phyloP scores from a whole-genome alignment of 2,113 vertebrate genomes.

The Martes martes region DNA sequence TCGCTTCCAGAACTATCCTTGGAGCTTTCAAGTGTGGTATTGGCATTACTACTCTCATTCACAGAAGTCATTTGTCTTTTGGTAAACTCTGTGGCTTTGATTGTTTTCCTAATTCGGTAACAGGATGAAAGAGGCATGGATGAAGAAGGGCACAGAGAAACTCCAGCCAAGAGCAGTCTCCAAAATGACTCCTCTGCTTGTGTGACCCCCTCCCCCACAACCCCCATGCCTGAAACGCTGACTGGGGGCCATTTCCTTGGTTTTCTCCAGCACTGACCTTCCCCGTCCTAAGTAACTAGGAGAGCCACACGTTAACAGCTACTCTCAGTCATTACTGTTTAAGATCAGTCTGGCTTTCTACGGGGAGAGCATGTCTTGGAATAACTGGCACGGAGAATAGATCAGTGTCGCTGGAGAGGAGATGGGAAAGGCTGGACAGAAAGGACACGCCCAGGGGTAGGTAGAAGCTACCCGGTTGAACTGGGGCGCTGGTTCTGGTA shows the following conservation, averaged over 20 bases:
- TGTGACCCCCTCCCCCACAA: accelerated
- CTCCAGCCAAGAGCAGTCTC: background rate
- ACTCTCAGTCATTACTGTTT: background rate
- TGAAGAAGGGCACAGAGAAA: background rate
- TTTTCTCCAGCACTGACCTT: background rate
- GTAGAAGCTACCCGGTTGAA: background rate
- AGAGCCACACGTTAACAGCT: background rate
- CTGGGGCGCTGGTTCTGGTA: background rate
- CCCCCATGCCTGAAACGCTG: accelerated
- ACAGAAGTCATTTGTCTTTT: background rate
- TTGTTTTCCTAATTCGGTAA: background rate
- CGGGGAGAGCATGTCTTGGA: background rate
- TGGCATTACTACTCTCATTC: background rate
- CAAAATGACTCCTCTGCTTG: background rate
- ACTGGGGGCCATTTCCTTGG: background rate
- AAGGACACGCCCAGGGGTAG: background rate
- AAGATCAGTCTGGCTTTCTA: background rate
- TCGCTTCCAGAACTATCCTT: background rate
- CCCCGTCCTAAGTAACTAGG: background rate
- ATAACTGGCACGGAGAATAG: background rate
- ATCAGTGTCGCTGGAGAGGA: background rate
- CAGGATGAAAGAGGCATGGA: background rate
- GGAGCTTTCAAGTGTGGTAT: background rate
- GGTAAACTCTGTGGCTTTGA: background rate
- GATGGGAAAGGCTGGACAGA: background rate